Evolutionary conservation across 2,797 vertebrate genomes (phyloP), one percentile per base, ranked within the genome.

Genomic region (Ibycter americanus): DNA sequence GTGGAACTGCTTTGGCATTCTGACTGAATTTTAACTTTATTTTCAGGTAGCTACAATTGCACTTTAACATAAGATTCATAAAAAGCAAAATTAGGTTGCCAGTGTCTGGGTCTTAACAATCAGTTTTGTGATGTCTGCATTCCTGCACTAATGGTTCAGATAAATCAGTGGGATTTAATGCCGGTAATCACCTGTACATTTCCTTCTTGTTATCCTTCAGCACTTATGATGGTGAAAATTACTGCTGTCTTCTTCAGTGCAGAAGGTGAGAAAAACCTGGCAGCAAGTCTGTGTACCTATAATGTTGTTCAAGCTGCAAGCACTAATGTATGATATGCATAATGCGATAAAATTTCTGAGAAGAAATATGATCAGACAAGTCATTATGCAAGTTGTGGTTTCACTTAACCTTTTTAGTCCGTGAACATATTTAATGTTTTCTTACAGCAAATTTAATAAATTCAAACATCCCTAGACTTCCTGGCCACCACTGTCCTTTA

Each of bases 371-470:
- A 96, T 97, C 91, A 96, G 92, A 91, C 74, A 95, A 93, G 91
- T 96, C 31, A 11, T 93, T 92, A 86, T 32, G 77, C 56, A 68
- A 90, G 89, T 40, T 96, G 51, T 95, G 96, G 96, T 97, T 97
- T 96, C 94, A 95, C 93, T 98, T 98, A 97, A 97, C 96, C 95
- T 97, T 94, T 93, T 58, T 26, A 88, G 25, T 58, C 93, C 6
- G 10, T 90, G 77, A 96, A 89, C 76, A 91, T 94, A 87, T 77
- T 58, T 84, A 19, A 87, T 78, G 83, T 89, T 95, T 97, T 94
- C 91, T 90, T 81, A 95, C 71, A 89, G 96, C 76, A 98, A 97
- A 97, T 97, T 93, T 96, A 98, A 98, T 97, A 96, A 97, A 96
- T 96, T 96, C 83, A 93, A 96, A 98, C 96, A 97, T 95, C 93